Evolutionary conservation across 1,140 invertebrate genomes (phyloP).

Genomic region (Berghia stephanieae): DNA sequence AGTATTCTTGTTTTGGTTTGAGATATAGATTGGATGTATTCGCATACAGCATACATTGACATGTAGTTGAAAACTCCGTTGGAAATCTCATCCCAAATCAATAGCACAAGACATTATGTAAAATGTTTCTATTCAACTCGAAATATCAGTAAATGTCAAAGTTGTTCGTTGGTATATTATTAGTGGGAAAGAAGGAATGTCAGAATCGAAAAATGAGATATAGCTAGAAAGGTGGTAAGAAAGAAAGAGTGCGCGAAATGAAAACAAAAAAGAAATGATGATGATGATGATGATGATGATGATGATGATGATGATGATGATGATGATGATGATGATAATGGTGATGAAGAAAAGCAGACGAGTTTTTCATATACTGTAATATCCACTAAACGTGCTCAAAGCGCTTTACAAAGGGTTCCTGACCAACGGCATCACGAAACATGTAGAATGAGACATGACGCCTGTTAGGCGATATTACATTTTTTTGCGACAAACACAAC

Average conservation of each 20-base stretch:
- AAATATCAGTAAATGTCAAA: slow-evolving; percentile 14
- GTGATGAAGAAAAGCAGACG: slow-evolving; percentile 8
- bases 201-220: slow-evolving; percentile 49
- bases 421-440: too few relatives aligned
- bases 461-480: too few relatives aligned
- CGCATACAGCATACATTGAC: background rate
- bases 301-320: slow-evolving; percentile 68
- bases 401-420: too few relatives aligned
- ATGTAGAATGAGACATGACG: too few relatives aligned
- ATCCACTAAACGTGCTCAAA: too few relatives aligned
- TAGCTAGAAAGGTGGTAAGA: background rate
- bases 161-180: slow-evolving; percentile 42
- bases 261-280: slow-evolving; percentile 40
- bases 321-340: slow-evolving; percentile 32
- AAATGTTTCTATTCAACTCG: background rate
- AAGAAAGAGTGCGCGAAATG: too few relatives aligned
- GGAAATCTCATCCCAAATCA: background rate
- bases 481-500: too few relatives aligned
- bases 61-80: background rate
- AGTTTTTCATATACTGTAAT: background rate
- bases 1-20: background rate
- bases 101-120: background rate
- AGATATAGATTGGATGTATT: background rate
- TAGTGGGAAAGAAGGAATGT: slow-evolving; percentile 78
- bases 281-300: slow-evolving; percentile 71